These are phyloP conservation scores for Loxodonta africana DNA, from an alignment of 2,113 vertebrate genomes.

Conservation along the genomic window DNA sequence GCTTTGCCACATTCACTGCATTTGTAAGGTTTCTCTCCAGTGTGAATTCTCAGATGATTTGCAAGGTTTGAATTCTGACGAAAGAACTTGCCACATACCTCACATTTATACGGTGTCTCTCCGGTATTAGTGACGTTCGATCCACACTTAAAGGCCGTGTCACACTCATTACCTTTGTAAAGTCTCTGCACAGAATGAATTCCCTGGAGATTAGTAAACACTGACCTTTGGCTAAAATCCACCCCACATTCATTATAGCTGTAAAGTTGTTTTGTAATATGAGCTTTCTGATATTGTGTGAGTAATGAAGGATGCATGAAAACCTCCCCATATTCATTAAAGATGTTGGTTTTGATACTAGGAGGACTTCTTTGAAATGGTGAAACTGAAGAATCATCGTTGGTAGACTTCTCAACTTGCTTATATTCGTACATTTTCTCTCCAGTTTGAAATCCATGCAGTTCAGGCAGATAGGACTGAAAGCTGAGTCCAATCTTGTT, in stretches of 20 bases:
- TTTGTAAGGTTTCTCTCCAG: slow-evolving; percentile 55
- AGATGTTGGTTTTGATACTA: not conserved
- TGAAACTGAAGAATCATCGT: not conserved
- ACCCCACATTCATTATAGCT: not conserved
- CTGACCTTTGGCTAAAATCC: not conserved
- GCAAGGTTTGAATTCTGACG: slow-evolving; percentile 17
- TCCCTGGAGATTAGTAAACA: not conserved
- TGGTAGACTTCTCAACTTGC: not conserved
- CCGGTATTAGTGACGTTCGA: not conserved
- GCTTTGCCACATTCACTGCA: not conserved
- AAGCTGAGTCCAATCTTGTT: not conserved
- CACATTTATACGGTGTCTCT: slow-evolving; percentile 43
- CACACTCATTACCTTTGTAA: slow-evolving; percentile 39
- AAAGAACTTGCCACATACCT: slow-evolving; percentile 24
- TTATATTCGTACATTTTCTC: not conserved
- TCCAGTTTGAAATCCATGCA: not conserved
- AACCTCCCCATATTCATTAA: slow-evolving; percentile 29
- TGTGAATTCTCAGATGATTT: slow-evolving; percentile 44
- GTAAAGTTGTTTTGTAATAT: slow-evolving; percentile 14
- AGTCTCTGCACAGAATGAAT: slow-evolving; percentile 25
- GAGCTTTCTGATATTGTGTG: slow-evolving; percentile 13
- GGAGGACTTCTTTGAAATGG: not conserved
- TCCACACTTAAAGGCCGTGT: not conserved
- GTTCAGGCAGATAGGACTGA: not conserved
- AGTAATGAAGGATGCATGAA: slow-evolving; percentile 18